Base-by-base conservation (phyloP, 2,888 invertebrate species). In the Lottia gigantea region DNA sequence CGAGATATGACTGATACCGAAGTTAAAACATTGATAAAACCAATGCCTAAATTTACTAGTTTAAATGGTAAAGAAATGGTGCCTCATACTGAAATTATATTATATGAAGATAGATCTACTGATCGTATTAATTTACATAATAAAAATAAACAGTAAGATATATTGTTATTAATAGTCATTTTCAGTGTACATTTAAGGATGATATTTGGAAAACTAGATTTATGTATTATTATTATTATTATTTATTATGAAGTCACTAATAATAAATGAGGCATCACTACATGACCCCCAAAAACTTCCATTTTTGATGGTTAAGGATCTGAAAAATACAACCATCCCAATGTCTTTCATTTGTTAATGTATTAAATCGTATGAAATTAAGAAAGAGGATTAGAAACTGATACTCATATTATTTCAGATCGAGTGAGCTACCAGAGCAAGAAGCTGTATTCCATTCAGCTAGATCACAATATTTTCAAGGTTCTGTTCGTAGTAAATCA, bases 61-160 rank as follows among this genome's bases (percentile, higher is more conserved):
- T 82, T 82, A 0, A 74, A 77, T 23, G 80, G 80, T 68, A 75
- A 76, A 16, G 78, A 75, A 2, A 72, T 77, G 46, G 80, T 78
- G 2, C 85, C 87, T 0, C 85, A 86, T 75, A 85, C 86, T 46
- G 86, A 87, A 77, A 87, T 87, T 61, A 81, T 87, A 11, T 73
- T 87, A 45, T 86, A 85, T 66, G 86, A 86, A 68, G 85, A 85
- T 71, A 80, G 81, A 69, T 75, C 71, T 2, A 72, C 73, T 49
- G 83, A 84, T 49, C 68, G 76, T 4, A 72, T 74, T 25, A 81
- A 77, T 67, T 71, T 76, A 15, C 74, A 72, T 40, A 72, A 74
- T 23, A 76, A 79, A 64, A 67, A 74, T 1, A 76, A 68, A 71
- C 80, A 79, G 84, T 83, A 71, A 76, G 82, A 40, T 40, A 40